A percentile compares a stretch with the other conserved stretches of the same genome.
Evolutionary conservation across 2,888 invertebrate species (phyloP).

Genomic region (Lamellibrachia columna): DNA sequence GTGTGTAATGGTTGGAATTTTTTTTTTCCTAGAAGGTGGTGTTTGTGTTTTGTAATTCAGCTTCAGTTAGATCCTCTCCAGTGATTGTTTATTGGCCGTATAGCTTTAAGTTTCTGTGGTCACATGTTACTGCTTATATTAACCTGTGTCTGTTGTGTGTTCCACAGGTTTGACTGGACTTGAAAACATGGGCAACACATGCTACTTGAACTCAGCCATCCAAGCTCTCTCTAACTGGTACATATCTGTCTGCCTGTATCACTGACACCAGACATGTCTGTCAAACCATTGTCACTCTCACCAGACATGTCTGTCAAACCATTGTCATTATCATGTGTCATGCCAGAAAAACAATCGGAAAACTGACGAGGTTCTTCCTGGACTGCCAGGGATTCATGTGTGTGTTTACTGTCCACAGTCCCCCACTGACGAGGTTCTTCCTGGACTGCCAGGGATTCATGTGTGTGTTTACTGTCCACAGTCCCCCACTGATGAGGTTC

Average conservation of each 20-base stretch:
- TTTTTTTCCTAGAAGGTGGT: not conserved
- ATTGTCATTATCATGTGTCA: too few relatives aligned
- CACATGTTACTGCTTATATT: constrained; percentile 16
- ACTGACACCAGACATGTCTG: not conserved
- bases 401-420: too few relatives aligned
- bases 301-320: too few relatives aligned
- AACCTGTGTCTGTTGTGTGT: not conserved
- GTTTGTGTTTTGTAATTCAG: not conserved
- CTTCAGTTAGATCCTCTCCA: not conserved
- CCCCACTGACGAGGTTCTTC: too few relatives aligned
- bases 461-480: too few relatives aligned
- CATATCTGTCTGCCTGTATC: not conserved
- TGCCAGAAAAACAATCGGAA: too few relatives aligned
- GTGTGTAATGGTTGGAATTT: too few relatives aligned
- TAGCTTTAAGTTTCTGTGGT: not conserved
- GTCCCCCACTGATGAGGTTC: too few relatives aligned
- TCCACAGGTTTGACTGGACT: constrained; percentile 83
- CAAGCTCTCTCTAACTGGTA: constrained; percentile 88
- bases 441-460: too few relatives aligned
- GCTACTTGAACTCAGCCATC: constrained; percentile 97
- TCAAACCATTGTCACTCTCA: too few relatives aligned
- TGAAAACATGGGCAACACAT: constrained; percentile 96
- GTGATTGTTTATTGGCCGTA: not conserved
- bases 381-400: too few relatives aligned
- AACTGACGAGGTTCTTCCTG: too few relatives aligned